Percentiles rank a stretch among this genome's conserved stretches.
Conservation (phyloP, 2,888 invertebrate species). For the Hoplodrina ambigua region DNA sequence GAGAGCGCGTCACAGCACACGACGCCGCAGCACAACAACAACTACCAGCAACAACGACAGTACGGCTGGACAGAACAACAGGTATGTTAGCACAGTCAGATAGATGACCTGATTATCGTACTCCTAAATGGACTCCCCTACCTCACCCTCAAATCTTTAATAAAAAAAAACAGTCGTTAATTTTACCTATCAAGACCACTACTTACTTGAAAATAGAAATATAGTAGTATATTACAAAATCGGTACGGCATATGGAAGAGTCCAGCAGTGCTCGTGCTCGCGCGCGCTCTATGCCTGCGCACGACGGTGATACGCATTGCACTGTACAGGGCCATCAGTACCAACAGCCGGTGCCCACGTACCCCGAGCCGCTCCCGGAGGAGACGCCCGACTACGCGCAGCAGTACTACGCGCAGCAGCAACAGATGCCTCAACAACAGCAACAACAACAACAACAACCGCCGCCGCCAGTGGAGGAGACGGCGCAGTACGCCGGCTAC, state of each 20-base stretch:
- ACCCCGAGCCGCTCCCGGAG: constrained; percentile 60
- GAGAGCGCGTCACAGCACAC: constrained; percentile 56
- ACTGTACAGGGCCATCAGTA: constrained; percentile 66
- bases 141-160: too few species aligned
- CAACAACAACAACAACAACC: constrained; percentile 25
- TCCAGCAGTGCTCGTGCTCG: too few species aligned
- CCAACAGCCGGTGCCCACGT: constrained; percentile 59
- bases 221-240: too few species aligned
- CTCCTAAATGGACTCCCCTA: not conserved
- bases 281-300: too few species aligned
- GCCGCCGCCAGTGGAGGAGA: constrained; percentile 45
- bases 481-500: constrained; percentile 56
- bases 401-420: constrained; percentile 68
- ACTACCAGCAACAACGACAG: constrained; percentile 46
- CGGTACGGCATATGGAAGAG: too few species aligned
- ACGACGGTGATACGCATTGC: too few species aligned
- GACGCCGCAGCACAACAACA: constrained; percentile 70
- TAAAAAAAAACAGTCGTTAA: too few species aligned
- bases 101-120: too few species aligned
- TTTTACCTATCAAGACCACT: too few species aligned
- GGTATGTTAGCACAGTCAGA: not conserved
- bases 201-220: too few species aligned
- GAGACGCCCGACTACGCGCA: constrained; percentile 69
- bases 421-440: constrained; percentile 29
- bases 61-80: constrained; percentile 65